These are phyloP conservation scores for Sternotherus odoratus DNA, from an alignment of 2,797 vertebrate genomes.

Conservation along the genomic window DNA sequence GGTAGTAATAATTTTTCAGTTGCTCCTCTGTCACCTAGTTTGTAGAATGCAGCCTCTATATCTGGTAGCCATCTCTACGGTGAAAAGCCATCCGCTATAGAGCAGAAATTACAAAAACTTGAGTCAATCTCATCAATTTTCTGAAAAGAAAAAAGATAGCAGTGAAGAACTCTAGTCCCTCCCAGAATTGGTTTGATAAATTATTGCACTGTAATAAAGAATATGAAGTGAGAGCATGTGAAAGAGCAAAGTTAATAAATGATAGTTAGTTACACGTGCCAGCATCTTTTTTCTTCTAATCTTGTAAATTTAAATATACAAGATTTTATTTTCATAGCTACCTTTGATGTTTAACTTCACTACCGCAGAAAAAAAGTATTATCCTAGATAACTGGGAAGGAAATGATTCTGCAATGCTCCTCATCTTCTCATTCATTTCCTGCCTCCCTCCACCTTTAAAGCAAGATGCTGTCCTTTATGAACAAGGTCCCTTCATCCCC, in stretches of 20 bases:
- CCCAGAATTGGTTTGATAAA: not conserved
- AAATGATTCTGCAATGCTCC: not conserved
- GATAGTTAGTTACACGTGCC: too few relatives aligned
- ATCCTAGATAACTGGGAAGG: not conserved
- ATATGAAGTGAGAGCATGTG: not conserved
- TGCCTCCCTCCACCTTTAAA: not conserved
- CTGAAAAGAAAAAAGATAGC: not conserved
- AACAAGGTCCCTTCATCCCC: not conserved
- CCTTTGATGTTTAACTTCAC: not conserved
- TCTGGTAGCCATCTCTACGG: not conserved
- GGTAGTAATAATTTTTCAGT: not conserved
- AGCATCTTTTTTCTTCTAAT: not conserved
- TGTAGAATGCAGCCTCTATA: not conserved
- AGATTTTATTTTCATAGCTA: not conserved
- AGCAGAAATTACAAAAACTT: not conserved
- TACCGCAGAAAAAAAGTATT: not conserved
- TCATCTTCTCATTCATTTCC: not conserved
- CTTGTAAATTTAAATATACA: not conserved
- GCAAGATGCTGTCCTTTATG: not conserved
- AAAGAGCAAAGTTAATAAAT: not conserved
- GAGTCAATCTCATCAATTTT: not conserved
- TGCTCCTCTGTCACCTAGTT: not conserved
- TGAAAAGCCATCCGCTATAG: not conserved
- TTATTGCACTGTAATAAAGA: fast-evolving
- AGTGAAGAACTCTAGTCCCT: constrained; percentile 7